Base-by-base conservation (phyloP, 2,888 invertebrate species). In the Chorisops tibialis region DNA sequence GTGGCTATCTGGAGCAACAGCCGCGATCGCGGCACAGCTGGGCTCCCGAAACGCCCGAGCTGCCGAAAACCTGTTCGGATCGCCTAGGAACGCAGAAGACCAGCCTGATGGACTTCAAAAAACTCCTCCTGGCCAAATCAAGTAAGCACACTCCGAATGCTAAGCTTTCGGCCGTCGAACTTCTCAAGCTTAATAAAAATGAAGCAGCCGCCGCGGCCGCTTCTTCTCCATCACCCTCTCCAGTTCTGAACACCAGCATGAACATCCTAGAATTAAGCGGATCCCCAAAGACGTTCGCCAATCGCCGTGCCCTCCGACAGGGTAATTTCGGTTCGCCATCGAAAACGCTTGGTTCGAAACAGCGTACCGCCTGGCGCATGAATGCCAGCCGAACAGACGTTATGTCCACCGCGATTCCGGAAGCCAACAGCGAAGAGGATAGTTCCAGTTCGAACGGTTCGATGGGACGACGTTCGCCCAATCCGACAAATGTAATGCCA, bases 31-130 rank as follows among this genome's bases (percentile, higher is more conserved):
- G 86, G 70, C 82, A 84, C 69, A 86, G 85, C 71, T 87, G 86
- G 85, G 85, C 86, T 75, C 62, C 51, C 22, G 66, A 65, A 61
- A 65, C 60, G 72, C 41, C 41, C 9, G 74, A 65, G 74, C 75
- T 69, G 62, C 76, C 63, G 71, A 80, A 72, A 68, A 83, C 82
- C 21, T 87, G 87, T 68, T 85, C 84, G 5, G 87, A 87, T 74
- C 81, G 86, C 66, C 82, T 84, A 69, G 85, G 85, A 1, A 76
- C 84, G 2, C 84, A 86, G 63, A 87, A 89, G 71, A 93, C 91
- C 0, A 91, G 90, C 2, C 82, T 92, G 64, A 81, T 89, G 72
- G 92, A 93, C 77, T 93, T 93, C 74, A 93, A 93, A 74, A 86
- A 87, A 70, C 79, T 92, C 12, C 79, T 92, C 21, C 79, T 92